A percentile compares a stretch with the other conserved stretches of the same genome.
Evolutionary conservation across 2,888 invertebrate species (phyloP).

Genomic region (Drosophila tanythrix): DNA sequence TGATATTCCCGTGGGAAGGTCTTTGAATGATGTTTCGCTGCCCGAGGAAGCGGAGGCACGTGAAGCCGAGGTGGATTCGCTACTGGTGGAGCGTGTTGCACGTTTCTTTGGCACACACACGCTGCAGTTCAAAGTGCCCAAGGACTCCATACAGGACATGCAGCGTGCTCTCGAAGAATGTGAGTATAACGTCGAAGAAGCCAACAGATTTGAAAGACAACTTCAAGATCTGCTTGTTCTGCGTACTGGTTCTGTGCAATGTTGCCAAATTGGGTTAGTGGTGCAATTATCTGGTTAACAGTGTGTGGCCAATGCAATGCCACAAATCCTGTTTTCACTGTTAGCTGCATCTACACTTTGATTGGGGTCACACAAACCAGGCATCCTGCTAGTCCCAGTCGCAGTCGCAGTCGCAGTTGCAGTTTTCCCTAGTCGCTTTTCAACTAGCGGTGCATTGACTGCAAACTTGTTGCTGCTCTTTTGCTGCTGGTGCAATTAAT

Average conservation of each 20-base stretch:
- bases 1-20: conserved; percentile 86
- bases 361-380: conserved; percentile 71
- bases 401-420: background rate
- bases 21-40: conserved; percentile 88
- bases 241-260: conserved; percentile 61
- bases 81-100: conserved; percentile 90
- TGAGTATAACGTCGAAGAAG: conserved; percentile 84
- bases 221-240: conserved; percentile 12
- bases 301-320: conserved; percentile 29
- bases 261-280: conserved; percentile 75
- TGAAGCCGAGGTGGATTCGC: conserved; percentile 90
- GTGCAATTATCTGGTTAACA: conserved; percentile 60
- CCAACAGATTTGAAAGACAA: background rate
- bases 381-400: conserved; percentile 19
- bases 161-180: conserved; percentile 93
- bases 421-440: conserved; percentile 25
- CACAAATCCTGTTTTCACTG: conserved; percentile 81
- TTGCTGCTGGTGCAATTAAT: conserved; percentile 60
- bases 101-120: conserved; percentile 92
- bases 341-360: conserved; percentile 41
- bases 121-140: conserved; percentile 92
- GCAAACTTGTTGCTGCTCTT: conserved; percentile 46
- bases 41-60: conserved; percentile 90
- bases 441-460: conserved; percentile 76
- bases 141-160: conserved; percentile 89